Base-by-base conservation (phyloP, 2,888 invertebrate genomes). In the Mamestra brassicae region DNA sequence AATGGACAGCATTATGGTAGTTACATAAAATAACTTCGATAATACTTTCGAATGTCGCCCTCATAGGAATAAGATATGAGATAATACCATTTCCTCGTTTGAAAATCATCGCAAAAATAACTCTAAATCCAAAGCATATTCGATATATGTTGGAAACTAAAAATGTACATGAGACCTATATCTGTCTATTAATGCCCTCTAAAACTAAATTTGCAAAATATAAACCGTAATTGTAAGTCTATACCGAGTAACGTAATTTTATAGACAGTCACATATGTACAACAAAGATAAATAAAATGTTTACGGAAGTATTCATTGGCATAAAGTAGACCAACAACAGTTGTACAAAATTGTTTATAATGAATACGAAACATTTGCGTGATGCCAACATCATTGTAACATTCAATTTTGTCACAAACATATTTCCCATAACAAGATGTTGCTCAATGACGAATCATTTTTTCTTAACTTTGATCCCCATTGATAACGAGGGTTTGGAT, bases 331-430 rank as follows among this genome's bases (percentile, higher is more conserved):
- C 17, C 38, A 61, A 38, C 10, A 17, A n/a, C n/a, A n/a, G 8
- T 60, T 38, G 38, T 8, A 17, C 10, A 38, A 38, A 60, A 17
- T 58, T 42, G 61, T 11, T 42, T 61, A 11, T 13, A 61, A 61
- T n/a, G 8, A 68, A 68, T 34, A 34, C 8, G 11, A 34, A 61
- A 68, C 13, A 34, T 60, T 58, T 60, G n/a, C 34, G 8, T 68
- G 5, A 45, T 62, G n/a, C 63, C 63, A 34, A 8, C 45, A 36
- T 8, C 34, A 68, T 10, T 36, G 61, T 36, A 36, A 38, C 15
- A 47, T n/a, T 69, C n/a, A 5, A 26, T 36, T 63, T 63, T 47
- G 36, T n/a, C n/a, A 62, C 13, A 3, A 45, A 45, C 17, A 15
- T 63, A n/a, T 45, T 68, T n/a, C 13, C 42, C 36, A 3, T 10